Evolutionary conservation across 2,888 invertebrate species (phyloP).

Genomic region (Bombylius discolor): DNA sequence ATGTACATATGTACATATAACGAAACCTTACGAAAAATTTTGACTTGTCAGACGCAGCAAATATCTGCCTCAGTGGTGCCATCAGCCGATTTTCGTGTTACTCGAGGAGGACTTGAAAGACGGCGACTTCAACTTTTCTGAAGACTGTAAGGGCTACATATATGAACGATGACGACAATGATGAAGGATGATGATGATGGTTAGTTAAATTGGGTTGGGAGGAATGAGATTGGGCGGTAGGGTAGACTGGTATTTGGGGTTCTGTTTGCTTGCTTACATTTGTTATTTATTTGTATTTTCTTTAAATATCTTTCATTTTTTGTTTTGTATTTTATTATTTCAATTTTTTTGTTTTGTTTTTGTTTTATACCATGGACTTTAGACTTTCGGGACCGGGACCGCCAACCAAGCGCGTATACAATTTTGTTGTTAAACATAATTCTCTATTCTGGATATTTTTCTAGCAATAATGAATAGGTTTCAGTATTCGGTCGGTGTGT

Average conservation of each 20-base stretch:
- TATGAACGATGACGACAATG: background rate
- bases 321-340: too few relatives aligned
- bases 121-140: background rate
- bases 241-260: too few relatives aligned
- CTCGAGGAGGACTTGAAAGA: constrained; percentile 4
- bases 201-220: too few relatives aligned
- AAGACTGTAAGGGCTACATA: background rate
- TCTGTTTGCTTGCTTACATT: too few relatives aligned
- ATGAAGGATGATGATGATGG: too few relatives aligned
- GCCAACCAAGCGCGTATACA: background rate
- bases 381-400: background rate
- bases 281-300: background rate
- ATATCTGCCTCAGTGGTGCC: constrained; percentile 2
- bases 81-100: constrained; percentile 8
- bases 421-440: background rate
- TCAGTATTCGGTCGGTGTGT: background rate
- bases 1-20: constrained; percentile 1
- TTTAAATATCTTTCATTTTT: background rate
- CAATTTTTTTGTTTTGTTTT: too few relatives aligned
- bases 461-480: background rate
- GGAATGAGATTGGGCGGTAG: too few relatives aligned
- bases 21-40: constrained; percentile 8
- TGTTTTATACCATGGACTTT: background rate
- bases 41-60: background rate
- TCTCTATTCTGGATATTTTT: background rate